phyloP scores from a whole-genome alignment of 2,888 invertebrate genomes.

The Mycogona germanica region DNA sequence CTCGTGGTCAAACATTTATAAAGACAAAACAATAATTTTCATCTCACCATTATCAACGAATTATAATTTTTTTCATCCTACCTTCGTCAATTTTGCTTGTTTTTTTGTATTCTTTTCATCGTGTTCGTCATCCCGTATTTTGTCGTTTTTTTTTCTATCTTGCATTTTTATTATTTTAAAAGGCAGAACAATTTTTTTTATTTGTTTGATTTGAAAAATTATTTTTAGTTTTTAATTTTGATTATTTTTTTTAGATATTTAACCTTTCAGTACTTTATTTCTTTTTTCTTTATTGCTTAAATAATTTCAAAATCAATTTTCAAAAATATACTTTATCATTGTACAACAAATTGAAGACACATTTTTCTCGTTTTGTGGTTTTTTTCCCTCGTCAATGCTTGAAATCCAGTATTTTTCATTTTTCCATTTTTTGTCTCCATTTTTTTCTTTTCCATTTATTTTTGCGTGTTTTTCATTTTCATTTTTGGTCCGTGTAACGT shows the following conservation, averaged over 20 bases:
- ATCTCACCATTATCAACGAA: background rate
- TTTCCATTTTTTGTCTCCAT: conserved; percentile 10
- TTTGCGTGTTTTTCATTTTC: conserved; percentile 25
- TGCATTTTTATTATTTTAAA: background rate
- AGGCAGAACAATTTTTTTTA: background rate
- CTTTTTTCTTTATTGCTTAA: conserved; percentile 9
- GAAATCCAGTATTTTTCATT: too few species aligned
- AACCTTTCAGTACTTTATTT: background rate
- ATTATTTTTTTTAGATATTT: background rate
- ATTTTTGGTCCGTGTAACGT: too few species aligned
- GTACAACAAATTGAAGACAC: too few species aligned
- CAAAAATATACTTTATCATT: too few species aligned
- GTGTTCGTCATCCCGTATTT: background rate
- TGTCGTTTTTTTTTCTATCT: conserved; percentile 9
- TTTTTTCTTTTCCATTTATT: background rate
- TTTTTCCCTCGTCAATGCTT: too few species aligned
- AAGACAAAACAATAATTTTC: conserved; percentile 5
- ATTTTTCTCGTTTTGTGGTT: too few species aligned
- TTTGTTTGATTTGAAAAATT: background rate
- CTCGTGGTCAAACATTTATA: background rate
- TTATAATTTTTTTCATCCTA: conserved; percentile 1
- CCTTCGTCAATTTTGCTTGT: conserved; percentile 1
- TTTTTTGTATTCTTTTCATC: background rate
- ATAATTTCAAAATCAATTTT: too few species aligned
- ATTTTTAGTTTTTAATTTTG: background rate